phyloP scores from a whole-genome alignment of 1,140 invertebrate species.

The Lordiphosa collinella region DNA sequence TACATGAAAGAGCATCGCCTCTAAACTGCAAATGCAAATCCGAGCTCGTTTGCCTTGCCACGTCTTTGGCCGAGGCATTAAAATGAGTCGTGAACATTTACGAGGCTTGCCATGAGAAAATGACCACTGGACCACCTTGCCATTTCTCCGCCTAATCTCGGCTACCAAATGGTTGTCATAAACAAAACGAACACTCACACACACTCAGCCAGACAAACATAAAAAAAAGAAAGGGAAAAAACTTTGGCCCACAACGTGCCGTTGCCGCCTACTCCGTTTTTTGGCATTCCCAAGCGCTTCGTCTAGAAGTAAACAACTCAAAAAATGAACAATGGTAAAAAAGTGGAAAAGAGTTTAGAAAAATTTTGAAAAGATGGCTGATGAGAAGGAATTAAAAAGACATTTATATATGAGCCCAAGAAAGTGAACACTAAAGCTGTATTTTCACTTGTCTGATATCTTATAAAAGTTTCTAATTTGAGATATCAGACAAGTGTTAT shows the following conservation, averaged over 20 bases:
- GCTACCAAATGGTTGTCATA: slow-evolving; percentile 60
- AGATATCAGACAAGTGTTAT: too few species aligned
- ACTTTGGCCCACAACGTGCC: slow-evolving; percentile 30
- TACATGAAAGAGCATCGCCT: slow-evolving; percentile 2
- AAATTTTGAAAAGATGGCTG: too few species aligned
- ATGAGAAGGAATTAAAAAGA: too few species aligned
- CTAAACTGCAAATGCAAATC: slow-evolving; percentile 41
- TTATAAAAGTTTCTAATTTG: too few species aligned
- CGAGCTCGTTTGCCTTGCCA: slow-evolving; percentile 10
- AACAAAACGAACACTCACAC: slow-evolving; percentile 45
- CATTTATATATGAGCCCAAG: too few species aligned
- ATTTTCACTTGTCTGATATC: too few species aligned
- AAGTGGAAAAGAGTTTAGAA: not conserved
- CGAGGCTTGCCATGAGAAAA: slow-evolving; percentile 1
- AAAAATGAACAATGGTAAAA: not conserved
- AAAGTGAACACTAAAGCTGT: too few species aligned
- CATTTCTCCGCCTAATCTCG: slow-evolving; percentile 50
- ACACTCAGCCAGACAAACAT: slow-evolving; percentile 14
- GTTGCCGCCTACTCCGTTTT: slow-evolving; percentile 14
- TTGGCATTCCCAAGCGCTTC: slow-evolving; percentile 14
- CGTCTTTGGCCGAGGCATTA: slow-evolving; percentile 47
- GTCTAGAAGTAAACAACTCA: not conserved
- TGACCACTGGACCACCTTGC: slow-evolving; percentile 42
- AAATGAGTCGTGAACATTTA: slow-evolving; percentile 47
- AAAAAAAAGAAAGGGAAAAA: not conserved